A percentile compares a stretch with the other conserved stretches of the same genome.
Evolutionary conservation across 2,888 invertebrate species (phyloP).

Genomic region (Oscheius onirici): DNA sequence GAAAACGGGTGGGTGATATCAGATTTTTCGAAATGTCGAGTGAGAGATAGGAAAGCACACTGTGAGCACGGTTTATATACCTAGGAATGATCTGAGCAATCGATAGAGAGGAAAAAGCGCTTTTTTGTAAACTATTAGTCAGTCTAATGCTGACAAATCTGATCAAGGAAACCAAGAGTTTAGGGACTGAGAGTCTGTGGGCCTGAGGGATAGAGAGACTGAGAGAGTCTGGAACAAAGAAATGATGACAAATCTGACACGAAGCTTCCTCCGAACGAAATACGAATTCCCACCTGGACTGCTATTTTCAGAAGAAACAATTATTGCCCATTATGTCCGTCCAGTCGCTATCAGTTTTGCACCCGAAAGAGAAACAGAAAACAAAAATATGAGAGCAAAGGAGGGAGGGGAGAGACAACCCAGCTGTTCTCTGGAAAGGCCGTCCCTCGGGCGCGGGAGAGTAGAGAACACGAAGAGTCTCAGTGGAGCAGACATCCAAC

Average conservation of each 20-base stretch:
- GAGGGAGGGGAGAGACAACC: background rate
- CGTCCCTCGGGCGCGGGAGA: no score
- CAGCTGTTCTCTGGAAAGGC: background rate
- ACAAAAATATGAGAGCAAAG: background rate
- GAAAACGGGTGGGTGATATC: background rate
- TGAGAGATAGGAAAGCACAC: background rate
- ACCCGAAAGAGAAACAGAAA: background rate
- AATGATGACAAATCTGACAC: background rate
- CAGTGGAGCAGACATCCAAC: no score
- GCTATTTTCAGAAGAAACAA: no score
- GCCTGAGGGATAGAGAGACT: slow-evolving; percentile 6
- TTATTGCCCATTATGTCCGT: no score
- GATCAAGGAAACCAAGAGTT: background rate
- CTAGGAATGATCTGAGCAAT: no score
- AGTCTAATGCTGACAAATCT: no score
- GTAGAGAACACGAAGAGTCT: no score
- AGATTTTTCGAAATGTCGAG: background rate
- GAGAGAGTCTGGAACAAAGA: background rate
- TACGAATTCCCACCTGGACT: no score
- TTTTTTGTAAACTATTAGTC: no score
- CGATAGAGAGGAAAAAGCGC: no score
- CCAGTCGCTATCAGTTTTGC: no score
- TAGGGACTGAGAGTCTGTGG: background rate
- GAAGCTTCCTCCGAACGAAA: no score
- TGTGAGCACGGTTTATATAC: background rate